phyloP scores from a whole-genome alignment of 2,113 vertebrate genomes.

The Ciconia maguari region DNA sequence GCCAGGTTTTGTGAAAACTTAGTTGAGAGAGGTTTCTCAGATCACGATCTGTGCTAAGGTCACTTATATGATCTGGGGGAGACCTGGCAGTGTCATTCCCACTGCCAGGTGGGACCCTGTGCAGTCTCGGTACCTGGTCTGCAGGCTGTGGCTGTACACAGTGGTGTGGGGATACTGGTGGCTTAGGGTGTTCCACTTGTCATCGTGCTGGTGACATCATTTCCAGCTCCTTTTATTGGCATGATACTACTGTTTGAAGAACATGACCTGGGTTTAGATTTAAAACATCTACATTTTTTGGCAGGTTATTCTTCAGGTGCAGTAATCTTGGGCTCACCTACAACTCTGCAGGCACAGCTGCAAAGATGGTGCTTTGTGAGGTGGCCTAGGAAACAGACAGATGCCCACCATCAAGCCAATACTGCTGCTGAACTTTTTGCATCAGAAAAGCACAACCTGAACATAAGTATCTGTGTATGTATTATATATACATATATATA shows the following conservation, averaged over 20 bases:
- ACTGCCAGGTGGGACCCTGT: background rate
- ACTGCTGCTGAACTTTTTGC: background rate
- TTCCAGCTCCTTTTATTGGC: background rate
- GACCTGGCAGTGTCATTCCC: background rate
- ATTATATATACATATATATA: background rate
- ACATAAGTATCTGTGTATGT: background rate
- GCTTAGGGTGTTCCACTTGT: background rate
- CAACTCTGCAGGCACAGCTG: background rate
- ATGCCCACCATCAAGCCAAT: background rate
- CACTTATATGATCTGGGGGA: background rate
- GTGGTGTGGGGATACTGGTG: too few relatives aligned
- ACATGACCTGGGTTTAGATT: background rate
- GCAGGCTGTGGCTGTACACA: background rate
- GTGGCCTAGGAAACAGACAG: background rate
- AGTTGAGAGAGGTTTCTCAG: background rate
- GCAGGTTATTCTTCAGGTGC: background rate
- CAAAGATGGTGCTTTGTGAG: background rate
- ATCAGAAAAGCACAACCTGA: background rate
- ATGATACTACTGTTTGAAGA: background rate
- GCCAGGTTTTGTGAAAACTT: background rate
- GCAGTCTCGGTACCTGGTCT: too few relatives aligned
- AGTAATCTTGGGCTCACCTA: background rate
- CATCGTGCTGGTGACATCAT: fast-evolving
- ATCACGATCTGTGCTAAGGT: background rate
- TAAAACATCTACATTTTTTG: background rate